Evolutionary conservation across 2,113 vertebrate species (phyloP).

Genomic region (Todiramphus chloris): DNA sequence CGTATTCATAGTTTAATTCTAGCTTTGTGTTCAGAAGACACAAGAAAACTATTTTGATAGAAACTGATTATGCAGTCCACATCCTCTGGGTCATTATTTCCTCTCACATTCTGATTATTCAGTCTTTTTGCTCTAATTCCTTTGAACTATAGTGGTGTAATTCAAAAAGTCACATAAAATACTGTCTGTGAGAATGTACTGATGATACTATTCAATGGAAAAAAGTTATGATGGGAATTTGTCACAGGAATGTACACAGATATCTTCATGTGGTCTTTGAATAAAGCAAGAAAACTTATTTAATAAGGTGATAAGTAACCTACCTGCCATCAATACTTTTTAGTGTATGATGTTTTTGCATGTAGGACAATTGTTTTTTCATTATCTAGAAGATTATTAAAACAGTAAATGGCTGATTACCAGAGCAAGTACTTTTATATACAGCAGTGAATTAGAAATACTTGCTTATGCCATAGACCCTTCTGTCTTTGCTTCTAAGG

Average conservation of each 20-base stretch:
- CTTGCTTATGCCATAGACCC: neutral
- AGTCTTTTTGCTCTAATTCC: neutral
- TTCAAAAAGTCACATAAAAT: neutral
- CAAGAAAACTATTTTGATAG: neutral
- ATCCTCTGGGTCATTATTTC: neutral
- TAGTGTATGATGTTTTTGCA: neutral
- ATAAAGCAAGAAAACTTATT: neutral
- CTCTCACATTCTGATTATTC: neutral
- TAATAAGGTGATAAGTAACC: neutral
- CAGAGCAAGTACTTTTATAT: neutral
- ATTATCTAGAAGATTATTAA: neutral
- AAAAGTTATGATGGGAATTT: neutral
- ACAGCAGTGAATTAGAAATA: neutral
- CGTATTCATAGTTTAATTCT: neutral
- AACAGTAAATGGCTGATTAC: neutral
- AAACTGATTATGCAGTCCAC: neutral
- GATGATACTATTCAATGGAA: neutral
- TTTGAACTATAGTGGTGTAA: neutral
- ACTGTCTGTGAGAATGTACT: neutral
- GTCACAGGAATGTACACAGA: neutral
- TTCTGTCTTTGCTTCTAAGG: neutral
- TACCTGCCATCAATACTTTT: neutral
- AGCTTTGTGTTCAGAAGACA: neutral
- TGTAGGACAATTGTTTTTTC: neutral
- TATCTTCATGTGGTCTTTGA: neutral